Percentiles rank a stretch among this genome's conserved stretches.
Evolutionary conservation across 2,888 invertebrate genomes (phyloP).

Genomic region (Xanthorhoe designata): DNA sequence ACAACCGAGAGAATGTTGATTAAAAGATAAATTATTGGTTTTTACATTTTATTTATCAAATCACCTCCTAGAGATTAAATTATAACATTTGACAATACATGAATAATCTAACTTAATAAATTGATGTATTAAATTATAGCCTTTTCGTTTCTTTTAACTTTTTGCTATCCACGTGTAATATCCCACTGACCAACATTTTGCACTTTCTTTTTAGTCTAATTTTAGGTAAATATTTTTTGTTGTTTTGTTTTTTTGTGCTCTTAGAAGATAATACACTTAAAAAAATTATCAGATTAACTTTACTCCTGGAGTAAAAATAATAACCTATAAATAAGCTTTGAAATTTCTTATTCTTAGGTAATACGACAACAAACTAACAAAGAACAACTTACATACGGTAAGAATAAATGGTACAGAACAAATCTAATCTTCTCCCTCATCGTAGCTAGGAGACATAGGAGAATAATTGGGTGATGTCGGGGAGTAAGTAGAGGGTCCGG

Average conservation of each 20-base stretch:
- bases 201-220: constrained; percentile 6
- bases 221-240: neutral
- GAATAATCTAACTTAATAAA: constrained; percentile 18
- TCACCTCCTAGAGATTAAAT: constrained; percentile 15
- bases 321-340: constrained; percentile 4
- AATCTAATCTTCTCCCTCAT: constrained; percentile 81
- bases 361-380: constrained; percentile 14
- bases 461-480: constrained; percentile 81
- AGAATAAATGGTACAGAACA: constrained; percentile 26
- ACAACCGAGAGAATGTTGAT: neutral
- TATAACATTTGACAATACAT: constrained; percentile 20
- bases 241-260: constrained; percentile 6
- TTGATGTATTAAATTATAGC: constrained; percentile 9
- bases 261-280: constrained; percentile 3
- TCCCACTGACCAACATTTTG: constrained; percentile 7
- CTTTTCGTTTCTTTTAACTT: neutral
- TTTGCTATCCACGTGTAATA: neutral
- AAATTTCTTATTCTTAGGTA: neutral
- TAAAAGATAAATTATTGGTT: constrained; percentile 12
- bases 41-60: constrained; percentile 36
- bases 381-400: constrained; percentile 8
- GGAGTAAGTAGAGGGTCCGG: constrained; percentile 83
- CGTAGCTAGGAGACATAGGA: constrained; percentile 88
- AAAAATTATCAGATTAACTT: constrained; percentile 8
- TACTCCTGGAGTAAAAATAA: constrained; percentile 9